Base-by-base conservation (phyloP, 2,888 invertebrate genomes). In the Pimpla rufipes region DNA sequence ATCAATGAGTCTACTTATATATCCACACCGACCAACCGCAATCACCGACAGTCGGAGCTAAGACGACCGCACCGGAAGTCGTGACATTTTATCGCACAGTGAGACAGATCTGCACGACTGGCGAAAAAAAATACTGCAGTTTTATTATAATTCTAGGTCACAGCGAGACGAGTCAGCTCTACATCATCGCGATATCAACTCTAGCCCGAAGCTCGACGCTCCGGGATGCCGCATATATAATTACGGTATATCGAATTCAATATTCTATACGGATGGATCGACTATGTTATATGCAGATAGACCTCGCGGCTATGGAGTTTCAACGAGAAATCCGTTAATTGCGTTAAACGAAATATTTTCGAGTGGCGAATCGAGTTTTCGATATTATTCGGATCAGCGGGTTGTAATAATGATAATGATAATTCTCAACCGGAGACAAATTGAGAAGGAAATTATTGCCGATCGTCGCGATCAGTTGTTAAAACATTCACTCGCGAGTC, bases 131-230 rank as follows among this genome's bases (percentile, higher is more conserved):
- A 29, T 6, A 13, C 5, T n/a, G 29, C 52, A 52, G 21, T 21
- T 52, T 52, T 37, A 50, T 67, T 35, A 37, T 37, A 50, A 68
- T 50, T 50, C 40, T 55, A 40, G 70, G 52, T 55, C 70, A 70
- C 18, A 13, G 21, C 11, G 55, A 40, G 11, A 37, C 35, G 37
- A 55, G 5, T 11, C 21, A 50, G 68, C 37, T 13, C 18, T 21
- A 11, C 8, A 23, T 62, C 50, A 52, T 6, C 52, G 18, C 18
- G 18, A 18, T 52, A 23, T 52, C 3, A 3, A 10, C 45, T 21
- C 16, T 18, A 29, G 29, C 29, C 29, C 5, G 5, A 29, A 29
- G 29, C 29, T 29, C 29, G 5, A 5, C 29, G 70, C 37, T 52
- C 21, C 4, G 23, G 21, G 23, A 29, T 23, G 21, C 21, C 11